Base-by-base conservation (phyloP, 2,888 invertebrate genomes). In the Anticlea derivata region DNA sequence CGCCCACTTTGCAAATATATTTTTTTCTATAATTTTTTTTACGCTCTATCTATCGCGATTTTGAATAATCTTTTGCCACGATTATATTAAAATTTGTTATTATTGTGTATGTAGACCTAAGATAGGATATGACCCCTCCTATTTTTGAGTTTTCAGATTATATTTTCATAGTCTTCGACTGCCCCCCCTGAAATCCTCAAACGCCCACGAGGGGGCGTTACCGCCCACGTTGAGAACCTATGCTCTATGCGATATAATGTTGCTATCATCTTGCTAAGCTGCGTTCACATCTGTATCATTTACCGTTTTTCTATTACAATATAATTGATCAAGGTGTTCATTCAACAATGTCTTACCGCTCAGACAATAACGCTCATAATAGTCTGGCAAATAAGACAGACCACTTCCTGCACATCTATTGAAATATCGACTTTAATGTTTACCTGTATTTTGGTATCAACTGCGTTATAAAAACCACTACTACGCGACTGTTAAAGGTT, bases 241-340 rank as follows among this genome's bases (percentile, higher is more conserved):
- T n/a, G n/a, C n/a, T n/a, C n/a, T n/a, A 17, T 17, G 33, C 17
- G 17, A 20, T 13, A 31, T n/a, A 17, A 20, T 8, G 12, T 7
- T 31, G 11, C 5, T 22, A 45, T 23, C 49, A 49, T 40, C 49
- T 37, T 49, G 49, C 30, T 43, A 43, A 50, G 44, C 38, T 50
- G 50, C 38, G 2, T 7, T 20, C 20, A 5, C 50, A 50, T 50
- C 50, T 50, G 43, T 38, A 49, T 0, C 4, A 17, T 31, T 30
- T 34, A 44, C 44, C 38, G 50, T 44, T 37, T 10, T 7, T n/a
- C 27, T 2, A 22, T 41, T 20, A 17, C 20, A 22, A 26, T 41
- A 13, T 38, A 46, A 46, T 44, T 38, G 44, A 23, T 38, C 37
- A 43, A 50, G 37, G 38, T 50, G 48, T 17, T 7, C 13, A n/a